phyloP scores from a whole-genome alignment of 2,888 invertebrate species.

The Nipponacmea schrenckii region DNA sequence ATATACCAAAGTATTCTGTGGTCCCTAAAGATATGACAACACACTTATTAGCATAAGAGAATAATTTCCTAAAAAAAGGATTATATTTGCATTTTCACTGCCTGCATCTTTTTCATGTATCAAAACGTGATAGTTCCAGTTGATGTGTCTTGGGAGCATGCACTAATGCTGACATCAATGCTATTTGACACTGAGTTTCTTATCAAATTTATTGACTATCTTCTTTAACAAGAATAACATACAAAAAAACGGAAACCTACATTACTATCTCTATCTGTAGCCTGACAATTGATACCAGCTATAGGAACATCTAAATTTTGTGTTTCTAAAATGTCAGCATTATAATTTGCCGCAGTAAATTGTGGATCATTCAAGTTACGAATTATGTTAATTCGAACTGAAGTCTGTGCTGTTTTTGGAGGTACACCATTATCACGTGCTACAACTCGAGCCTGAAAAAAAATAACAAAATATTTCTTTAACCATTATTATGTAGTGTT shows the following conservation, averaged over 20 bases:
- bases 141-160: no score
- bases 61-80: no score
- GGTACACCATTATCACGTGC: constrained; percentile 60
- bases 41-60: not conserved
- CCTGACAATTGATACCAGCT: constrained; percentile 36
- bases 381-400: constrained; percentile 47
- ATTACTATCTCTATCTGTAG: constrained; percentile 42
- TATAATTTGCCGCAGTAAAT: constrained; percentile 27
- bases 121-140: no score
- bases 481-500: not conserved
- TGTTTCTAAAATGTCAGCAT: constrained; percentile 30
- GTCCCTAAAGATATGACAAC: constrained; percentile 24
- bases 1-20: constrained; percentile 24
- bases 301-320: constrained; percentile 34
- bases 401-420: constrained; percentile 36
- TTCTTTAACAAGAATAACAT: no score
- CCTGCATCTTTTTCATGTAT: no score
- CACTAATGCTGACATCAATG: no score
- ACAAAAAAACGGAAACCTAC: constrained; percentile 28
- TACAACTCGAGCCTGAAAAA: constrained; percentile 45
- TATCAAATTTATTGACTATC: no score
- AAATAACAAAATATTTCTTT: not conserved
- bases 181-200: no score
- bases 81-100: no score
- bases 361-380: constrained; percentile 52